Conservation (phyloP, 2,797 vertebrate species). For the Phrynocephalus guinanensis region DNA sequence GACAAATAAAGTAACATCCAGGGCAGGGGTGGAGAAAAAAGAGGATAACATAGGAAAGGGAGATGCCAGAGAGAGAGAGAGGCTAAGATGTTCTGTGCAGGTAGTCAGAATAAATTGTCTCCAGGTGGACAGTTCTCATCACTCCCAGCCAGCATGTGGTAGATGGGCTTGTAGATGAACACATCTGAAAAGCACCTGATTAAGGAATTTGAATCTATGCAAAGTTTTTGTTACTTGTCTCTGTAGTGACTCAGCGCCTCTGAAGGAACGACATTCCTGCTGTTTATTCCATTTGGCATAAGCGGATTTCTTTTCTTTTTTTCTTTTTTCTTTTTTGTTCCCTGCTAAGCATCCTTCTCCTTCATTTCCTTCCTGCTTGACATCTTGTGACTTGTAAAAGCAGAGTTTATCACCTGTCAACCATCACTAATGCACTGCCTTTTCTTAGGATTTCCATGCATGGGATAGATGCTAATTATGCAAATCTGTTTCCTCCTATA, state of each 20-base stretch:
- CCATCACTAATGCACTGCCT: background rate
- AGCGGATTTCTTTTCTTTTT: background rate
- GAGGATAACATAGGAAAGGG: background rate
- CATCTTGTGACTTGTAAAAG: background rate
- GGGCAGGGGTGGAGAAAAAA: background rate
- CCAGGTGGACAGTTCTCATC: background rate
- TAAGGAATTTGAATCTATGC: background rate
- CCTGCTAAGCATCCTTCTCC: background rate
- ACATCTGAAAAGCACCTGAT: background rate
- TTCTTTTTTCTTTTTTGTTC: background rate
- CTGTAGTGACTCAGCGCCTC: background rate
- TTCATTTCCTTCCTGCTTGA: background rate
- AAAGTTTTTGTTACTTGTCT: background rate
- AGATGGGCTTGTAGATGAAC: background rate
- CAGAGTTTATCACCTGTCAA: conserved; percentile 1
- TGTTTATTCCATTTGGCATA: background rate
- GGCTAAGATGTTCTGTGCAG: background rate
- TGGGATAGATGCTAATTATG: conserved; percentile 1
- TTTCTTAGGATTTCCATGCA: conserved; percentile 18
- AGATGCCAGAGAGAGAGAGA: background rate
- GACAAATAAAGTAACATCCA: too few species aligned
- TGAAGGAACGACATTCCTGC: background rate
- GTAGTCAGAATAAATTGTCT: background rate
- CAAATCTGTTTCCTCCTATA: conserved; percentile 1
- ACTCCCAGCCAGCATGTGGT: background rate